These are phyloP conservation scores for Sarcophaga peregrina DNA, from an alignment of 1,140 invertebrate species.

Conservation along the genomic window DNA sequence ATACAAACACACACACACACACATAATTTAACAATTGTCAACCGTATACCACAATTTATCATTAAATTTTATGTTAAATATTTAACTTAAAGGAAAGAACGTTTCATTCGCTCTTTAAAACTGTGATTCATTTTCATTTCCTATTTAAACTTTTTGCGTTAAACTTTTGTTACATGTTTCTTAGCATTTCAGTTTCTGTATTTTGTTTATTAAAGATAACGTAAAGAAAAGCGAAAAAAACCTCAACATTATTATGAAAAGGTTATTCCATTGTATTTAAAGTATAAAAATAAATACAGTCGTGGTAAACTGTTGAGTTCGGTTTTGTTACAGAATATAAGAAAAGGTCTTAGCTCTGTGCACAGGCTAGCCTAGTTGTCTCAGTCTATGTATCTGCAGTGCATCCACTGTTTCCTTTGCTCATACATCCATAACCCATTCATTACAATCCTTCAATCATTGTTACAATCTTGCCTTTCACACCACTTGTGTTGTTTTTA, in stretches of 20 bases:
- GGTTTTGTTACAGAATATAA: no score
- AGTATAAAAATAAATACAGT: not conserved
- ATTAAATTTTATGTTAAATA: conserved; percentile 1
- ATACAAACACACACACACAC: not conserved
- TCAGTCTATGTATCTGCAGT: no score
- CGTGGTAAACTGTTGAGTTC: no score
- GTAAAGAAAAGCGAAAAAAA: not conserved
- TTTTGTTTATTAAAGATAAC: not conserved
- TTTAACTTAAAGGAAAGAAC: not conserved
- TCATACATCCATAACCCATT: no score
- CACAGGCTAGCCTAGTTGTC: no score
- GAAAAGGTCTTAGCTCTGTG: no score
- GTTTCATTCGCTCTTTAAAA: no score
- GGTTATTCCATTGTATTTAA: not conserved
- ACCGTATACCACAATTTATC: not conserved
- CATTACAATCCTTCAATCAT: no score
- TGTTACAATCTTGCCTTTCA: no score
- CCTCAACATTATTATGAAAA: conserved; percentile 6
- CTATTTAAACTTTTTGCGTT: not conserved
- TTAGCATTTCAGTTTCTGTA: not conserved
- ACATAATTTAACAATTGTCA: not conserved
- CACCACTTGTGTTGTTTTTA: no score
- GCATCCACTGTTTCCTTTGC: no score
- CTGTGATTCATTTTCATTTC: no score
- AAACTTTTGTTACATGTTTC: not conserved